Percentiles rank a stretch among this genome's conserved stretches.
These are phyloP conservation scores for Lethrus apterus DNA, from an alignment of 1,140 invertebrate species.

Conservation along the genomic window DNA sequence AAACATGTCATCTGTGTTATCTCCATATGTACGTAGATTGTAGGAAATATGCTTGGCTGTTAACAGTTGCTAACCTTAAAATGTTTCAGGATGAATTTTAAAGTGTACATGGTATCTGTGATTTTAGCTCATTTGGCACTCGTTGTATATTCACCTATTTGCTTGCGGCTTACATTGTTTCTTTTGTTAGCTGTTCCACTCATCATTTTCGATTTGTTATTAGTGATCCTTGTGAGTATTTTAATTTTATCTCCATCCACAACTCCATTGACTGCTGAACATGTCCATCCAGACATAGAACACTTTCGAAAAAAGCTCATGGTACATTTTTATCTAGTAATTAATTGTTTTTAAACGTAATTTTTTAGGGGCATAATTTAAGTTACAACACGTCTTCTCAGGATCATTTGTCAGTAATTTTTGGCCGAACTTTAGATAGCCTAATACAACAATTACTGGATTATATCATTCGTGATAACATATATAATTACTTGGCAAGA, in stretches of 20 bases:
- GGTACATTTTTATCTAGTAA: slow-evolving; percentile 33
- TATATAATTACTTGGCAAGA: slow-evolving; percentile 65
- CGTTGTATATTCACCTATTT: slow-evolving; percentile 19
- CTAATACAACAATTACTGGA: slow-evolving; percentile 77
- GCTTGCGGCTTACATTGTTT: slow-evolving; percentile 19
- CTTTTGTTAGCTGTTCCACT: slow-evolving; percentile 37
- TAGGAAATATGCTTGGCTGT: too few relatives aligned
- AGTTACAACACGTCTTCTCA: slow-evolving; percentile 20
- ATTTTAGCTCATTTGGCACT: slow-evolving; percentile 7
- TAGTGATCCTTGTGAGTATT: slow-evolving; percentile 45
- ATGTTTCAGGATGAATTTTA: slow-evolving; percentile 12
- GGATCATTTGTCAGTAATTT: slow-evolving; percentile 57
- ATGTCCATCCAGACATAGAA: slow-evolving; percentile 44
- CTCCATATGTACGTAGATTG: too few relatives aligned
- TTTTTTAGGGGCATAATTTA: slow-evolving; percentile 33
- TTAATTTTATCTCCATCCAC: slow-evolving; percentile 47
- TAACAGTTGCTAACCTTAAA: too few relatives aligned
- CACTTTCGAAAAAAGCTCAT: slow-evolving; percentile 45
- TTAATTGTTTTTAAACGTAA: neutral
- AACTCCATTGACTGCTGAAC: slow-evolving; percentile 42
- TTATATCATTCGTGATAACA: slow-evolving; percentile 69
- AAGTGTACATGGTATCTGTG: neutral
- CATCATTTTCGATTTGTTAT: slow-evolving; percentile 37
- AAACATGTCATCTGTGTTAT: too few relatives aligned
- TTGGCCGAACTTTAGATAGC: slow-evolving; percentile 73